Evolutionary conservation across 1,140 invertebrate genomes (phyloP).

Genomic region (Phthorimaea operculella): DNA sequence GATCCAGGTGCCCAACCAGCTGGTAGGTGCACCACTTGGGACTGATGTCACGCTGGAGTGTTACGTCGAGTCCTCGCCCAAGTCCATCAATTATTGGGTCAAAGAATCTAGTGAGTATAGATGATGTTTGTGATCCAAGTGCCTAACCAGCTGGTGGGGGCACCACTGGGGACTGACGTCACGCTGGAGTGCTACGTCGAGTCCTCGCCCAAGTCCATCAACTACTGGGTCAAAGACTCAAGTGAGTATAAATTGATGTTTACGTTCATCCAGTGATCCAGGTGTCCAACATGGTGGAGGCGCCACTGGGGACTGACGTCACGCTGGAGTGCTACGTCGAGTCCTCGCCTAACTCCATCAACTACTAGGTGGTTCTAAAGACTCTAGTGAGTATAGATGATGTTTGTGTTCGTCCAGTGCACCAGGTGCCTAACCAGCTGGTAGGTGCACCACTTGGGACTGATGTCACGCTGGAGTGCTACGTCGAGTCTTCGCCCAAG

Average conservation of each 20-base stretch:
- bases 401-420: too few species aligned
- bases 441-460: conserved; percentile 87
- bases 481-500: conserved; percentile 91
- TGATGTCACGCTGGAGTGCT: conserved; percentile 88
- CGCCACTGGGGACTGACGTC: conserved; percentile 86
- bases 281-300: conserved; percentile 82
- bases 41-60: too few species aligned
- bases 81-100: too few species aligned
- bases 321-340: too few species aligned
- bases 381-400: too few species aligned
- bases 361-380: too few species aligned
- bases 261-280: too few species aligned
- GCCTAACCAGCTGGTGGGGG: conserved; percentile 89
- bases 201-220: conserved; percentile 85
- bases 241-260: conserved; percentile 6
- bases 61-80: too few species aligned
- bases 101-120: conserved; percentile 83
- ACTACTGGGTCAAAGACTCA: conserved; percentile 83
- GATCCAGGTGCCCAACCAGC: too few species aligned
- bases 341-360: too few species aligned
- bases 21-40: conserved; percentile 86
- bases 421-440: conserved; percentile 90
- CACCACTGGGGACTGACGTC: conserved; percentile 87
- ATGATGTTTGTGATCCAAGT: too few species aligned
- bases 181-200: conserved; percentile 90